Evolutionary conservation across 37 sponge, comb jelly and placozoan species (phyloP).

Genomic region (Bolinopsis microptera): DNA sequence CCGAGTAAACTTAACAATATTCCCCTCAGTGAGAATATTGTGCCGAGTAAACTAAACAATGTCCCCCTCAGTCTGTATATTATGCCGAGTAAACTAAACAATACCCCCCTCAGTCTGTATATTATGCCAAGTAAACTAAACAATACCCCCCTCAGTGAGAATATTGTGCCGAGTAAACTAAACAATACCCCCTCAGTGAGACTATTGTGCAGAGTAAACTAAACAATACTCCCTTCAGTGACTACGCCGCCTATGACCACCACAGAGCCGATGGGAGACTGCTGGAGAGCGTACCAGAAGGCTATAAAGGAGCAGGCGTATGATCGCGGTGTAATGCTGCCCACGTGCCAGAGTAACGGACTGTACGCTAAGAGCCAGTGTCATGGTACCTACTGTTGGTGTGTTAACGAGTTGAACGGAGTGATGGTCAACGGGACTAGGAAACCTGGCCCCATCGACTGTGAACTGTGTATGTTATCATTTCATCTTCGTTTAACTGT

Average conservation of each 20-base stretch:
- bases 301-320: background rate
- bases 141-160: too few relatives aligned
- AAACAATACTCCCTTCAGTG: background rate
- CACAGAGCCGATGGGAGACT: background rate
- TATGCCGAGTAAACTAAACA: too few relatives aligned
- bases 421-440: constrained; percentile 50
- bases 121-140: too few relatives aligned
- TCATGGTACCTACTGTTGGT: constrained; percentile 45
- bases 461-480: constrained; percentile 34
- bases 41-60: too few relatives aligned
- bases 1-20: too few relatives aligned
- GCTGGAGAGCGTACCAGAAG: background rate
- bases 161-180: too few relatives aligned
- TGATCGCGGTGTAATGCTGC: background rate
- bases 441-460: constrained; percentile 47
- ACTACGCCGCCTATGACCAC: background rate
- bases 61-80: too few relatives aligned
- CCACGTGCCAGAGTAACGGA: constrained; percentile 37
- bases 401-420: constrained; percentile 15
- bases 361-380: constrained; percentile 32
- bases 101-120: too few relatives aligned
- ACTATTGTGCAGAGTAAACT: too few relatives aligned
- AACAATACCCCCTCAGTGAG: too few relatives aligned
- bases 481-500: too few relatives aligned
- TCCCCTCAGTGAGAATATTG: too few relatives aligned